These are phyloP conservation scores for Patiria pectinifera DNA, from an alignment of 53 echinoderm and acorn worm species.

Conservation along the genomic window DNA sequence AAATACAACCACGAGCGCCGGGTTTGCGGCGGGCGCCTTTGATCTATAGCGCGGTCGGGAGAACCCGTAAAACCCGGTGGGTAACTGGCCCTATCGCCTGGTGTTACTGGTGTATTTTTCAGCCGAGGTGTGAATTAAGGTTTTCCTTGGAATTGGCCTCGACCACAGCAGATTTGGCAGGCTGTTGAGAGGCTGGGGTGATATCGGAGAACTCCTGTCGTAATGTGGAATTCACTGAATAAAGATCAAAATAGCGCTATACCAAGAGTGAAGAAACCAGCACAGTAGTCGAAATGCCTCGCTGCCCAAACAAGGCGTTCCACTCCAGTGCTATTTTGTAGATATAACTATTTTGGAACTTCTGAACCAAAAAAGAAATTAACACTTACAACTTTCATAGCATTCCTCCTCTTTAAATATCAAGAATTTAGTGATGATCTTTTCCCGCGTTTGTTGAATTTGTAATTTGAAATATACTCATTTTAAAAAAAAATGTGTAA, in stretches of 20 bases:
- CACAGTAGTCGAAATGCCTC: no score
- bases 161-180: constrained; percentile 16
- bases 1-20: constrained; percentile 21
- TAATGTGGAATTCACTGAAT: neutral
- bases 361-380: no score
- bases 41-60: constrained; percentile 15
- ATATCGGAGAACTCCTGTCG: neutral
- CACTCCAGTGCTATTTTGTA: no score
- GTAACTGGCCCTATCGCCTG: neutral
- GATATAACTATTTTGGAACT: no score
- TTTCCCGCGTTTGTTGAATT: no score
- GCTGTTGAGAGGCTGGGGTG: neutral
- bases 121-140: constrained; percentile 39
- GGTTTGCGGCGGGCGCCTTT: constrained; percentile 4
- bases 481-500: no score
- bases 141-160: constrained; percentile 56
- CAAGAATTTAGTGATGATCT: no score
- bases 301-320: no score
- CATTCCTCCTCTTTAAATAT: no score
- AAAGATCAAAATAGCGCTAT: neutral
- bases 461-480: no score
- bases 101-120: constrained; percentile 4
- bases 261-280: no score
- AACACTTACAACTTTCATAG: no score
- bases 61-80: constrained; percentile 15